Conservation (phyloP, 2,888 invertebrate species). For the Phragmatobia fuliginosa region DNA sequence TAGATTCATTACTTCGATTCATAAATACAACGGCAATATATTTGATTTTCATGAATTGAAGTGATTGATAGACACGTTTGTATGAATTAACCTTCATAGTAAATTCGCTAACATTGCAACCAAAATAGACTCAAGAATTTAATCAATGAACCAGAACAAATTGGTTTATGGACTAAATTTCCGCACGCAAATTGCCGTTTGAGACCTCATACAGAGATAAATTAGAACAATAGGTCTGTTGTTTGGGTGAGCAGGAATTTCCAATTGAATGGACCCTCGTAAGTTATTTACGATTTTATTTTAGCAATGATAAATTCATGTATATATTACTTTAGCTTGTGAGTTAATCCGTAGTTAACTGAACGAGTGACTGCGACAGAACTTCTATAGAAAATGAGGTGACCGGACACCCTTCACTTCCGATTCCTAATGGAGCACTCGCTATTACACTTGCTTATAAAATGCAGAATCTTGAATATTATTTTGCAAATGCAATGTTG, state of each 20-base stretch:
- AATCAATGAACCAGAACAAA: background rate
- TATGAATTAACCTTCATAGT: background rate
- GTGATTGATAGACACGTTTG: background rate
- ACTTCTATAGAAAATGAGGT: conserved; percentile 51
- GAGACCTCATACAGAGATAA: background rate
- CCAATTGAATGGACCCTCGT: background rate
- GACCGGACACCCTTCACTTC: conserved; percentile 55
- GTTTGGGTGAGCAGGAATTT: background rate
- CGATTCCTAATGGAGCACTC: conserved; percentile 50
- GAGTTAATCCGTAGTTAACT: conserved; percentile 29
- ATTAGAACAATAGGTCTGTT: background rate
- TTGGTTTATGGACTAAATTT: background rate
- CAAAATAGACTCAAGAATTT: background rate
- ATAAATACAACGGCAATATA: conserved; percentile 46
- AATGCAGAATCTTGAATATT: conserved; percentile 37
- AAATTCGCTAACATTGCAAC: background rate
- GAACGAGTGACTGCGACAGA: conserved; percentile 28
- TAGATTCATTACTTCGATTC: conserved; percentile 58
- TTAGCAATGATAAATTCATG: conserved; percentile 22
- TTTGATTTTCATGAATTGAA: conserved; percentile 13
- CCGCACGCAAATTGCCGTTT: background rate
- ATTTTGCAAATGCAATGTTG: conserved; percentile 36
- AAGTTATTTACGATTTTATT: background rate
- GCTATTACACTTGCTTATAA: conserved; percentile 43
- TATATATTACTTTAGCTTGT: conserved; percentile 27